phyloP scores from a whole-genome alignment of 2,797 vertebrate genomes.

The Parauchenoglanis ngamensis region DNA sequence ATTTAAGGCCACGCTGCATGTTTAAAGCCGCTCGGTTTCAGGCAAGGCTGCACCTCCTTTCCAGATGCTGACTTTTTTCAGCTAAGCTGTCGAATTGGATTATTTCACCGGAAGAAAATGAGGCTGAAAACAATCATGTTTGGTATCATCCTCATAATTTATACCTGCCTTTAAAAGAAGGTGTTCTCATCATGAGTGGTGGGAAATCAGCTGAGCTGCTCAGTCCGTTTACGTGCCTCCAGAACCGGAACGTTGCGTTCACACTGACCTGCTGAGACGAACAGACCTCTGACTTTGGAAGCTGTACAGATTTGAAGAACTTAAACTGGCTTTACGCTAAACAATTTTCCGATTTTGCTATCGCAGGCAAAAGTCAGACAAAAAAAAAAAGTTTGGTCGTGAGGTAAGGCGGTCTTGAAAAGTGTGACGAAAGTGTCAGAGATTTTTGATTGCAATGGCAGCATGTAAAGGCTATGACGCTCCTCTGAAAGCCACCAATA shows the following conservation, averaged over 20 bases:
- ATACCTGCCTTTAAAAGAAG: neutral
- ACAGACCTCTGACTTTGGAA: neutral
- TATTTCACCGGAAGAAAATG: neutral
- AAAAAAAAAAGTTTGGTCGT: neutral
- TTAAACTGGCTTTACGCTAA: neutral
- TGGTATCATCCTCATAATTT: neutral
- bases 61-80: neutral
- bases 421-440: neutral
- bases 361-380: neutral
- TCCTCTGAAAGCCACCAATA: neutral
- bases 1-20: neutral
- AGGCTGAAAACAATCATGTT: neutral
- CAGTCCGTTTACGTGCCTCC: neutral
- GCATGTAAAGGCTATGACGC: neutral
- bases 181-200: no score
- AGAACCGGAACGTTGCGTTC: neutral
- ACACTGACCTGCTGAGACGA: neutral
- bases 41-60: neutral
- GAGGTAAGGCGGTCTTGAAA: neutral
- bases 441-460: no score
- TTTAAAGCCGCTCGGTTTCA: neutral
- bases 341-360: neutral
- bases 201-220: neutral
- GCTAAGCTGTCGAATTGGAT: neutral
- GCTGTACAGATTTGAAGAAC: neutral